Percentiles rank a stretch among this genome's conserved stretches.
Conservation (phyloP, 2,797 vertebrate genomes). For the Mallotus villosus region DNA sequence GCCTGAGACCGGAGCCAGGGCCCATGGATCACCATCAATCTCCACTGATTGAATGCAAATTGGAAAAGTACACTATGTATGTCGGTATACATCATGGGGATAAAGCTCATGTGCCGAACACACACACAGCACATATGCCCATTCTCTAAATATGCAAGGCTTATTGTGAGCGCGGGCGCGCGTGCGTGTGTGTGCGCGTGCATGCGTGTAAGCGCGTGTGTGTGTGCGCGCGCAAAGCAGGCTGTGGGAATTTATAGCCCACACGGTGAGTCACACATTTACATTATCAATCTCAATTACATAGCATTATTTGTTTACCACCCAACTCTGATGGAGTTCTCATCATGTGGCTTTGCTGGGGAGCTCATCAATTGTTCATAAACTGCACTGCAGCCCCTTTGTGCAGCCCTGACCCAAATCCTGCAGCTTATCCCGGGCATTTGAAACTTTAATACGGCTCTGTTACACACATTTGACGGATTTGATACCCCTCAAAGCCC, state of each 20-base stretch:
- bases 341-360: constrained; percentile 67
- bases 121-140: constrained; percentile 26
- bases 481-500: constrained; percentile 37
- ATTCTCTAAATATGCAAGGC: constrained; percentile 57
- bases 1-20: constrained; percentile 65
- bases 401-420: constrained; percentile 74
- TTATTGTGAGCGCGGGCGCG: constrained; percentile 32
- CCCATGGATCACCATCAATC: constrained; percentile 72
- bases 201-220: constrained; percentile 14
- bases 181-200: constrained; percentile 14
- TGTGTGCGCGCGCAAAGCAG: constrained; percentile 18
- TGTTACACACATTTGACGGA: constrained; percentile 68
- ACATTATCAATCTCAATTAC: constrained; percentile 79
- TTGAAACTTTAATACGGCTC: constrained; percentile 71
- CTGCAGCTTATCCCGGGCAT: constrained; percentile 66
- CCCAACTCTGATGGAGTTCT: constrained; percentile 58
- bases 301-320: constrained; percentile 74
- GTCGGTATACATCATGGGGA: constrained; percentile 70
- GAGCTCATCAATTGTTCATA: constrained; percentile 81
- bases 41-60: constrained; percentile 77
- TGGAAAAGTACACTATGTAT: constrained; percentile 67
- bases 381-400: constrained; percentile 82
- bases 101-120: constrained; percentile 54
- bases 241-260: constrained; percentile 61
- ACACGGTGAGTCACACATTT: constrained; percentile 63